Evolutionary conservation across 2,113 vertebrate genomes (phyloP).

Genomic region (Murina feae): DNA sequence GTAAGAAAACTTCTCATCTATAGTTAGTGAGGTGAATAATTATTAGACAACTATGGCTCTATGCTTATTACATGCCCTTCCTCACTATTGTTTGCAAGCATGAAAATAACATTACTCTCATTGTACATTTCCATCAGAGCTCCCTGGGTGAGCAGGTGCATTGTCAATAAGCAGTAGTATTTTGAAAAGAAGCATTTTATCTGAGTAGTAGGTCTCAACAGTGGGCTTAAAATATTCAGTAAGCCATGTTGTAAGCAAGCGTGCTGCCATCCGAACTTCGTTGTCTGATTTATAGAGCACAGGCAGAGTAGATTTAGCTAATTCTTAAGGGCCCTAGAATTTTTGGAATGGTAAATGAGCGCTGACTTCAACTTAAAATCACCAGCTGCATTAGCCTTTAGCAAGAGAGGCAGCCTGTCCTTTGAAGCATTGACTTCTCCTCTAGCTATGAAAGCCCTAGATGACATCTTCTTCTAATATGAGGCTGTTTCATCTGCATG

Average conservation of each 20-base stretch:
- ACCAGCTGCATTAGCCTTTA: neutral
- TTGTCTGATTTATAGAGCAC: neutral
- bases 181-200: neutral
- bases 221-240: neutral
- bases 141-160: neutral
- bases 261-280: neutral
- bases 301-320: neutral
- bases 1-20: no score
- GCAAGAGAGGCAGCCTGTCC: neutral
- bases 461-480: neutral
- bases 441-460: neutral
- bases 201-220: neutral
- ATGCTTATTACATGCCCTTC: no score
- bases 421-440: neutral
- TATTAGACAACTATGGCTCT: no score
- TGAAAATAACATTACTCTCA: neutral
- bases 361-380: neutral
- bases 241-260: neutral
- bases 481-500: neutral
- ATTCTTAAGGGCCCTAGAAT: neutral
- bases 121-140: neutral
- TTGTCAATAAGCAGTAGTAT: neutral
- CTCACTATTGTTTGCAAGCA: neutral
- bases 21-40: no score
- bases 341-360: neutral